Conservation (phyloP, 1,140 invertebrate genomes). For the Stegodyphus mimosarum region DNA sequence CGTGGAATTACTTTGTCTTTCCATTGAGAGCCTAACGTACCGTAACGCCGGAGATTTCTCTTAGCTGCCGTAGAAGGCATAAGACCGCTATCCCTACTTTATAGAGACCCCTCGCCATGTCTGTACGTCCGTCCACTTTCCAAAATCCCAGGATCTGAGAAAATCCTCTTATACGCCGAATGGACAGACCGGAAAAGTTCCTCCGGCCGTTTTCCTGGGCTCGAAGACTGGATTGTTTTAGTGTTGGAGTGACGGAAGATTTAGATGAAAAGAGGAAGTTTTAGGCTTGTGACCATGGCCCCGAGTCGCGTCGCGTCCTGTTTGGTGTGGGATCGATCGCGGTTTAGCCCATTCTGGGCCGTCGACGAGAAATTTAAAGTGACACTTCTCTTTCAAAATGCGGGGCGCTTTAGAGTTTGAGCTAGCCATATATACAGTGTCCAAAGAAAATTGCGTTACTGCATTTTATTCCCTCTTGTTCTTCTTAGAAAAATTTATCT, state of each 20-base stretch:
- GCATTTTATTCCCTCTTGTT: too few species aligned
- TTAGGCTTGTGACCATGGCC: too few species aligned
- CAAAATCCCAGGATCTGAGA: slow-evolving; percentile 9
- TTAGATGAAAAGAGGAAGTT: background rate
- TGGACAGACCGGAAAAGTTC: slow-evolving; percentile 16
- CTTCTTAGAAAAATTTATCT: too few species aligned
- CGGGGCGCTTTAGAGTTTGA: too few species aligned
- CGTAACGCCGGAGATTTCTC: background rate
- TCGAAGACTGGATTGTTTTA: slow-evolving; percentile 2
- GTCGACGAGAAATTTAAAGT: slow-evolving; percentile 31
- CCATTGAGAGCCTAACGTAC: background rate
- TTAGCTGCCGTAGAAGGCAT: background rate
- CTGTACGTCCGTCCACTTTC: slow-evolving; percentile 7
- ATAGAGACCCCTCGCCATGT: slow-evolving; percentile 5
- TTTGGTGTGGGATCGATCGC: background rate
- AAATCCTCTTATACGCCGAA: slow-evolving; percentile 44
- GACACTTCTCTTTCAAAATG: background rate
- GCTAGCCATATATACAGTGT: too few species aligned
- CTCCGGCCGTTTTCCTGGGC: background rate
- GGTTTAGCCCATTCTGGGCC: background rate
- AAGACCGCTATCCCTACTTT: slow-evolving; percentile 17
- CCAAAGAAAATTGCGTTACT: too few species aligned
- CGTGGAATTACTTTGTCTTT: background rate
- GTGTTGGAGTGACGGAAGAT: background rate
- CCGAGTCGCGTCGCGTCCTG: background rate